Evolutionary conservation across 1,140 invertebrate genomes (phyloP), one percentile per base, ranked within the genome.

Genomic region (Drosophila equinoxialis): DNA sequence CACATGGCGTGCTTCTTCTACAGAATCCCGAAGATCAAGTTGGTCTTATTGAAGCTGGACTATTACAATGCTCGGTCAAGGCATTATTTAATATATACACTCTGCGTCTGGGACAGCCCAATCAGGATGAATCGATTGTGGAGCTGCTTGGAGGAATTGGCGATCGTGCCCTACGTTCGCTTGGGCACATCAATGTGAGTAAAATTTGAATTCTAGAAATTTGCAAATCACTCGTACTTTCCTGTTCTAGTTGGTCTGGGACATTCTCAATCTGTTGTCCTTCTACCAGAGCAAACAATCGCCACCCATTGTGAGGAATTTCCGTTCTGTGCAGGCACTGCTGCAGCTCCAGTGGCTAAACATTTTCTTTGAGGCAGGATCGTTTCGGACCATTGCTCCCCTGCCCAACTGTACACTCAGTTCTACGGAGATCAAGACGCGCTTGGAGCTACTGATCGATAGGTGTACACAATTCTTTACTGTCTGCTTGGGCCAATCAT

Each of bases 161-260:
- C 0, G 92, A 93, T 3, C 93, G 93, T 63, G 83, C 94, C 3
- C 65, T 94, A 0, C 93, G 93, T 71, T 93, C 93, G 8, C 91
- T 93, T 0, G 93, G 93, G 0, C 93, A 84, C 69, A 92, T 92
- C 0, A 91, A 91, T 69, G 91, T 92, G n/a, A 70, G 87, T 71
- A 42, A 6, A 0, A 7, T 6, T 0, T 37, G 13, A 13, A 39
- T 23, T 10, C 8, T 0, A 0, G 42, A 17, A 17, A 4, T 0
- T 11, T 10, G 1, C 4, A 2, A 3, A 23, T 39, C 14, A 1
- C 0, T 39, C 3, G 10, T 26, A 30, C 11, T 23, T 0, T 14
- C 1, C 6, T 6, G 11, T 17, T 17, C 10, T 17, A 92, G 90
- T 67, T 91, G 7, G 76, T 92, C 20, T 92, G 91, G 91, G 91